Base-by-base conservation (phyloP, 2,113 vertebrate genomes). In the Indicator indicator region DNA sequence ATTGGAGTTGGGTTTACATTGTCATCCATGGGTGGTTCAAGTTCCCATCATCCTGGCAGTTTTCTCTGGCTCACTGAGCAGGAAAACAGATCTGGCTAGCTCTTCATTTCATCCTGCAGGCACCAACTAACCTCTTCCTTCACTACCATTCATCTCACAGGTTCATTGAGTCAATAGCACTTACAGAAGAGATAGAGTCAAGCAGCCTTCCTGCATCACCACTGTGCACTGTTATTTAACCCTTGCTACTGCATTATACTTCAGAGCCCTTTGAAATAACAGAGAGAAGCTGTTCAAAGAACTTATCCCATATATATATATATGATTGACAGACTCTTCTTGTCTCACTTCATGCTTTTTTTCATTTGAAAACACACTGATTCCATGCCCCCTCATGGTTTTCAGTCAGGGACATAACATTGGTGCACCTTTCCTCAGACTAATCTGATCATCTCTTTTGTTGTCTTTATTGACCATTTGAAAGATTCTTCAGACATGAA, bases 51-150 rank as follows among this genome's bases (percentile, higher is more conserved):
- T 10, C 67, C 27, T 1, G 4, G n/a, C 33, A 88, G 27, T 80
- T 83, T 77, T 93, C 42, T 96, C 59, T 83, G 59, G 9, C n/a
- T 88, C 72, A 83, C n/a, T 74, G 70, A 73, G 42, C 72, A 86
- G 83, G 54, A 81, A 86, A 96, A 83, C 16, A 86, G 56, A 93
- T 67, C 59, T 52, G 60, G 17, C 9, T 70, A 67, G 46, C 23
- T 88, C 17, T 79, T 91, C 30, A 86, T 52, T 85, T 91, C 60
- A 83, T 86, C n/a, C 83, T 74, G 60, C 38, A 80, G 60, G 42
- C 12, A 77, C 24, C 11, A 80, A 13, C 10, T 14, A 20, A n/a
- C 14, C 20, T 64, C 52, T 74, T 88, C 21, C 42, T 81, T 63
- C 11, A 30, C 8, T 42, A 30, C 40, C 50, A 64, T 67, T 77